Evolutionary conservation across 2,113 vertebrate genomes (phyloP).

Genomic region (Hyperopisus bebe): DNA sequence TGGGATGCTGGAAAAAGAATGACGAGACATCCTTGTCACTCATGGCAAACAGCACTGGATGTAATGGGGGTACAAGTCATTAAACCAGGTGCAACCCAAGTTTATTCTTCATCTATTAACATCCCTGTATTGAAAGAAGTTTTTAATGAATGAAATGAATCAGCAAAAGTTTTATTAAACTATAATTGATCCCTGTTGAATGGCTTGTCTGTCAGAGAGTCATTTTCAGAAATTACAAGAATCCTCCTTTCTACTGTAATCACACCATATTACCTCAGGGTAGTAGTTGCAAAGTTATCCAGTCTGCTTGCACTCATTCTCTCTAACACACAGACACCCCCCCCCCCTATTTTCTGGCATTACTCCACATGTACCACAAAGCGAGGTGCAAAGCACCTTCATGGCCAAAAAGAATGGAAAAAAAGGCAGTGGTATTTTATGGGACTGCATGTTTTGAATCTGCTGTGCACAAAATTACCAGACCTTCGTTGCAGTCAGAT

Average conservation of each 20-base stretch:
- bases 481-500: conserved; percentile 24
- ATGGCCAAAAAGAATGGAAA: conserved; percentile 33
- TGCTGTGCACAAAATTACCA: conserved; percentile 39
- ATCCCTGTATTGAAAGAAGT: background rate
- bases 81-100: background rate
- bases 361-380: background rate
- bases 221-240: background rate
- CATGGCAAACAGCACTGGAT: background rate
- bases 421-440: conserved; percentile 38
- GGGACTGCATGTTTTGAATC: conserved; percentile 43
- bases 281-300: background rate
- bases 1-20: background rate
- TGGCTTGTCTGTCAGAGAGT: background rate
- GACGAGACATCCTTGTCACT: background rate
- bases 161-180: background rate
- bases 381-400: background rate
- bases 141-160: background rate
- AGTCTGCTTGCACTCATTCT: background rate
- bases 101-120: background rate
- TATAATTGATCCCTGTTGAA: background rate
- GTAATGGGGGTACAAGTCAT: background rate
- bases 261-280: background rate
- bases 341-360: background rate
- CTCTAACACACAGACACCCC: background rate
- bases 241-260: background rate